phyloP scores from a whole-genome alignment of 2,888 invertebrate genomes.

The Agrilus mali region DNA sequence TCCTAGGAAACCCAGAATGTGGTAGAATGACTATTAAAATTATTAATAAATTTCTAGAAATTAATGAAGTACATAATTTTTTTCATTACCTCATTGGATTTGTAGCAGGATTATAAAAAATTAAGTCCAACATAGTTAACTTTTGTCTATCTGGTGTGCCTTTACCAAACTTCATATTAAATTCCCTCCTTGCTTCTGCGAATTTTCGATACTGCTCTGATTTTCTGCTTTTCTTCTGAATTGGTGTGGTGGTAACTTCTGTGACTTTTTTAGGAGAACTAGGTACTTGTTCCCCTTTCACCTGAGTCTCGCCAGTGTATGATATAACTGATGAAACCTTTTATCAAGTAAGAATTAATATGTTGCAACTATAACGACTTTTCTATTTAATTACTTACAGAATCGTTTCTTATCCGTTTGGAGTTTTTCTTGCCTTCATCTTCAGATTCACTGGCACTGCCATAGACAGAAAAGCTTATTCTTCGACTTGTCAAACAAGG shows the following conservation, averaged over 20 bases:
- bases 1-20: no score
- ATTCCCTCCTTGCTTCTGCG: conserved; percentile 41
- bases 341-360: conserved; percentile 3
- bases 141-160: conserved; percentile 47
- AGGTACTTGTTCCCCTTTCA: conserved; percentile 13
- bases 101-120: conserved; percentile 75
- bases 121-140: conserved; percentile 84
- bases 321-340: conserved; percentile 27
- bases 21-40: no score
- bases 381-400: conserved; percentile 19
- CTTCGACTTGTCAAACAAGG: conserved; percentile 57
- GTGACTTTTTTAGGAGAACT: conserved; percentile 9
- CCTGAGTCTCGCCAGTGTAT: conserved; percentile 14
- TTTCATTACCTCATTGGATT: conserved; percentile 58
- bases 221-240: conserved; percentile 25
- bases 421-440: conserved; percentile 38
- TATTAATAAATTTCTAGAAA: no score
- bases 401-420: conserved; percentile 31
- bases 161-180: conserved; percentile 37
- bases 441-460: conserved; percentile 57
- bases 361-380: conserved; percentile 7
- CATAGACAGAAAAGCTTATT: conserved; percentile 41
- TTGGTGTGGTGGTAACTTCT: conserved; percentile 14
- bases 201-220: conserved; percentile 40
- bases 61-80: no score